Evolutionary conservation across 2,113 vertebrate genomes (phyloP).

Genomic region (Coturnix japonica): DNA sequence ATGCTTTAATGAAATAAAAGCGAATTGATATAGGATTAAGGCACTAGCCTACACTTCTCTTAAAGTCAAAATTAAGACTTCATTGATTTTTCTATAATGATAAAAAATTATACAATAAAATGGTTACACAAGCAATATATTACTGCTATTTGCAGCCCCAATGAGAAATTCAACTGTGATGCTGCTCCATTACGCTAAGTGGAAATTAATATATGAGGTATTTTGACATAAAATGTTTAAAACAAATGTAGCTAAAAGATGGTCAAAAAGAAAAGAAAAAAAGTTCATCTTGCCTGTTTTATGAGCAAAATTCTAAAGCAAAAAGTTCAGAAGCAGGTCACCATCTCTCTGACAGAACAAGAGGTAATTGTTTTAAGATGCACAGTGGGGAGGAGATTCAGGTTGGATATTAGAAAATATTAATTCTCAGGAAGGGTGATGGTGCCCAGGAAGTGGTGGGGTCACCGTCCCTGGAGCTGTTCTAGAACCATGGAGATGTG

Average conservation of each 20-base stretch:
- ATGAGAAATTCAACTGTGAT: neutral
- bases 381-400: no score
- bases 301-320: neutral
- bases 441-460: no score
- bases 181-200: neutral
- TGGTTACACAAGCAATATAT: neutral
- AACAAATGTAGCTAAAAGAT: neutral
- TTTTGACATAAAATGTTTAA: neutral
- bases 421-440: no score
- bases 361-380: no score
- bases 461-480: no score
- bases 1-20: conserved; percentile 27
- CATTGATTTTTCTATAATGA: conserved; percentile 45
- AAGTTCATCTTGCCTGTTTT: neutral
- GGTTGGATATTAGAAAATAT: no score
- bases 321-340: neutral
- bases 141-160: neutral
- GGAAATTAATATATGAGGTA: neutral
- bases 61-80: conserved; percentile 10
- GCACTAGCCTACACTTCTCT: conserved; percentile 15
- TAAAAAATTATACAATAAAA: neutral
- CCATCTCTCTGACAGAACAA: no score
- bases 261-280: neutral
- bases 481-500: no score
- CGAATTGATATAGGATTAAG: conserved; percentile 31